Conservation (phyloP, 2,797 vertebrate species). For the Hephaestus fuliginosus region DNA sequence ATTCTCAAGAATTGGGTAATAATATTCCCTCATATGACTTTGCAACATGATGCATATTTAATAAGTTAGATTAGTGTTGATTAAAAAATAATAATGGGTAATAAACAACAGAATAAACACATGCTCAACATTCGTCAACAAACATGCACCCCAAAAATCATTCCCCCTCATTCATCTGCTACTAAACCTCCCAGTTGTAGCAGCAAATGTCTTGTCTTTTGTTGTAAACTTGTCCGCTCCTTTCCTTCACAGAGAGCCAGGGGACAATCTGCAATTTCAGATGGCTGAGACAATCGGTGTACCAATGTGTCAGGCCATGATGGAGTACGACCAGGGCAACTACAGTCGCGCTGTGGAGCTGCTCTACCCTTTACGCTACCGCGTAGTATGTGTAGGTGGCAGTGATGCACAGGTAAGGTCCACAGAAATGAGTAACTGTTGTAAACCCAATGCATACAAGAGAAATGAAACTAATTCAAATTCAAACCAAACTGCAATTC, state of each 20-base stretch:
- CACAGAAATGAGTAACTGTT: neutral
- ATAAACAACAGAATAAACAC: neutral
- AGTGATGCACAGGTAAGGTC: constrained; percentile 93
- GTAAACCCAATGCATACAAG: neutral
- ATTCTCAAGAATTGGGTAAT: neutral
- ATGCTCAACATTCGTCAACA: neutral
- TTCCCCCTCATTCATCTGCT: neutral
- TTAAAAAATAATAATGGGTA: neutral
- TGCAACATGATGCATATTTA: neutral
- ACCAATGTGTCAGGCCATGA: constrained; percentile 91
- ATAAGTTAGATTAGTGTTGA: too few species aligned
- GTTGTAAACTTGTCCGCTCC: accelerated
- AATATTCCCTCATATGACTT: neutral
- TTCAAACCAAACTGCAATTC: neutral
- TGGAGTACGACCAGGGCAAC: constrained; percentile 90
- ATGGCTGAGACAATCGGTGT: constrained; percentile 86
- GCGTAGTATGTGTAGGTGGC: constrained; percentile 87
- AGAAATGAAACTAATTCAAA: neutral
- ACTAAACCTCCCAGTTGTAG: neutral
- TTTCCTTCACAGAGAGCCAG: constrained; percentile 84
- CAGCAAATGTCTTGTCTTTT: neutral
- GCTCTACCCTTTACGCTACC: constrained; percentile 91
- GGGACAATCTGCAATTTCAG: constrained; percentile 87
- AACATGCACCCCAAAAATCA: neutral
- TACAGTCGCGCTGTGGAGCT: constrained; percentile 87